A percentile compares a stretch with the other conserved stretches of the same genome.
These are phyloP conservation scores for Drosophila saltans DNA, from an alignment of 1,140 invertebrate species.

Conservation along the genomic window DNA sequence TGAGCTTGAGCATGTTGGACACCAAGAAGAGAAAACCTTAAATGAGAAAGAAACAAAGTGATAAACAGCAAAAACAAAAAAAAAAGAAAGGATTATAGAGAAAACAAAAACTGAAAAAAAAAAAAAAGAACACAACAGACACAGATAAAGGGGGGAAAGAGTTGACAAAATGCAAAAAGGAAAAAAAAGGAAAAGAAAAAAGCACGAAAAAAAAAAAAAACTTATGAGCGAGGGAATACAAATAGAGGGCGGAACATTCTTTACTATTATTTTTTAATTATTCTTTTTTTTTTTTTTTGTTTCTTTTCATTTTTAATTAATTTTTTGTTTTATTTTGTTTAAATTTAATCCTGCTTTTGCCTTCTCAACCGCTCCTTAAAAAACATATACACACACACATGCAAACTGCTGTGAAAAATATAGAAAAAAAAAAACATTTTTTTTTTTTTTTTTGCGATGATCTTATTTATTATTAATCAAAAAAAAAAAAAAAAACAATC, in stretches of 20 bases:
- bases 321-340: slow-evolving; percentile 6
- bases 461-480: neutral
- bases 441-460: neutral
- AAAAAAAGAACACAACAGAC: neutral
- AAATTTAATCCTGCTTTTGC: neutral
- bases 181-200: neutral
- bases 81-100: neutral
- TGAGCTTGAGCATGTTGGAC: slow-evolving; percentile 47
- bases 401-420: slow-evolving; percentile 13
- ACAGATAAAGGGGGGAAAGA: slow-evolving; percentile 16
- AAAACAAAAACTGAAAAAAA: slow-evolving; percentile 6
- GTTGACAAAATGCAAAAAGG: slow-evolving; percentile 13
- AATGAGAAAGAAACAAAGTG: slow-evolving; percentile 40
- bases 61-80: slow-evolving; percentile 47
- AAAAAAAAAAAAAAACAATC: neutral
- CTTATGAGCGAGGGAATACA: neutral
- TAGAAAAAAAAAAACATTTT: no score
- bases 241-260: neutral
- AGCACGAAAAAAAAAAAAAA: slow-evolving; percentile 31
- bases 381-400: neutral
- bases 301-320: neutral
- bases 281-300: neutral
- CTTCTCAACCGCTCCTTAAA: neutral
- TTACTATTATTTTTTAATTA: neutral
- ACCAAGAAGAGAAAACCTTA: slow-evolving; percentile 34